Evolutionary conservation across 2,797 vertebrate species (phyloP).

Genomic region (Leontopithecus rosalia): DNA sequence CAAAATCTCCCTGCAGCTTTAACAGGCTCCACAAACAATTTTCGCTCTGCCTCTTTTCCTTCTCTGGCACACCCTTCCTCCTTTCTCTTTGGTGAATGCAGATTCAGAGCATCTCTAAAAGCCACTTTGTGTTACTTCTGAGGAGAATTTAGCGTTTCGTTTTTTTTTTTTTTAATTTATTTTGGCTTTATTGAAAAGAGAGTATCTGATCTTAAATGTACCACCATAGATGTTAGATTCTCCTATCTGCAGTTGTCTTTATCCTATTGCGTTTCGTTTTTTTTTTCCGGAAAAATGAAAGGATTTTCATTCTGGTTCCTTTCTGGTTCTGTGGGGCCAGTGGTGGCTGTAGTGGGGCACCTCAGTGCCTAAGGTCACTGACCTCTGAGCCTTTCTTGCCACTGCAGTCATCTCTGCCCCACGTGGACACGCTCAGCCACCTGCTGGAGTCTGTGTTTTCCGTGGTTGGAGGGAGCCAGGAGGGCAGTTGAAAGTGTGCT

Average conservation of each 20-base stretch:
- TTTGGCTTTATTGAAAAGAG: constrained; percentile 24
- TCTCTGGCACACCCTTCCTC: background rate
- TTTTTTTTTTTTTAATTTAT: background rate
- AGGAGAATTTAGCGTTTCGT: background rate
- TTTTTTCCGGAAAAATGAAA: background rate
- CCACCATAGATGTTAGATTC: background rate
- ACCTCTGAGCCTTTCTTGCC: background rate
- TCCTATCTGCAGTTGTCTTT: background rate
- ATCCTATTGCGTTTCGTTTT: too few species aligned
- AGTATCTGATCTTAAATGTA: constrained; percentile 10
- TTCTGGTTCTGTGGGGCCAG: background rate
- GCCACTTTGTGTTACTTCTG: background rate
- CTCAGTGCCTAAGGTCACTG: background rate
- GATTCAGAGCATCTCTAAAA: background rate
- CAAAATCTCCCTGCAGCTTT: too few species aligned
- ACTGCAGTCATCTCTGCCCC: background rate
- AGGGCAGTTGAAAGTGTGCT: background rate
- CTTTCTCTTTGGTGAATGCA: background rate
- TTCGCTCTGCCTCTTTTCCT: background rate
- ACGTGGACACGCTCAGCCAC: too few species aligned
- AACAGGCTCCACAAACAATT: background rate
- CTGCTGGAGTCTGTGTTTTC: background rate
- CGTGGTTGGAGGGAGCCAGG: background rate
- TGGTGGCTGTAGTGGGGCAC: background rate
- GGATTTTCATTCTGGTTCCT: background rate